A percentile compares a stretch with the other conserved stretches of the same genome.
Conservation (phyloP, 2,113 vertebrate species). For the Murina feae region DNA sequence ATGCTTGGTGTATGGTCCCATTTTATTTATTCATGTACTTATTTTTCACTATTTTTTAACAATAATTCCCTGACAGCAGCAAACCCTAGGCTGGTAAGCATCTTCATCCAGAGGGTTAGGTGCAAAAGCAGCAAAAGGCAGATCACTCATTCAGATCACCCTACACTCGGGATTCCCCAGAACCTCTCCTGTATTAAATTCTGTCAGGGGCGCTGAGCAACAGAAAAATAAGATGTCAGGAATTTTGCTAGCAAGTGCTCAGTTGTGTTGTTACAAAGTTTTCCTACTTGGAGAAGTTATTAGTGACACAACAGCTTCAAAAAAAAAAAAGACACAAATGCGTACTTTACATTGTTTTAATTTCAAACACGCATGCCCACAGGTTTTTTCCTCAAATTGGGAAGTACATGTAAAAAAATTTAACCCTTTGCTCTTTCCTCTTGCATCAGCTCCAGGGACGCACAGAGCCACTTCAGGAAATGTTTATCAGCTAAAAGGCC, state of each 20-base stretch:
- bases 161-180: not conserved
- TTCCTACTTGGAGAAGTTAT: not conserved
- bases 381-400: not conserved
- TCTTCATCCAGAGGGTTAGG: not conserved
- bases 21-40: too few species aligned
- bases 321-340: not conserved
- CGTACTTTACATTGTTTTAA: not conserved
- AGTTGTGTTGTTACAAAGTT: not conserved
- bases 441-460: not conserved
- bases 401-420: not conserved
- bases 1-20: not conserved
- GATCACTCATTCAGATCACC: not conserved
- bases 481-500: not conserved
- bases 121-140: not conserved
- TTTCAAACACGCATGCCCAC: not conserved
- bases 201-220: not conserved
- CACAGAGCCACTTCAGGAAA: not conserved
- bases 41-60: too few species aligned
- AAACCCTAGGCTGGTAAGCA: not conserved
- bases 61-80: too few species aligned
- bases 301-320: not conserved
- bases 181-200: not conserved
- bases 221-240: not conserved
- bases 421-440: not conserved
- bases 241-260: not conserved